Evolutionary conservation across 2,113 vertebrate species (phyloP).

Genomic region (Phalacrocorax aristotelis): DNA sequence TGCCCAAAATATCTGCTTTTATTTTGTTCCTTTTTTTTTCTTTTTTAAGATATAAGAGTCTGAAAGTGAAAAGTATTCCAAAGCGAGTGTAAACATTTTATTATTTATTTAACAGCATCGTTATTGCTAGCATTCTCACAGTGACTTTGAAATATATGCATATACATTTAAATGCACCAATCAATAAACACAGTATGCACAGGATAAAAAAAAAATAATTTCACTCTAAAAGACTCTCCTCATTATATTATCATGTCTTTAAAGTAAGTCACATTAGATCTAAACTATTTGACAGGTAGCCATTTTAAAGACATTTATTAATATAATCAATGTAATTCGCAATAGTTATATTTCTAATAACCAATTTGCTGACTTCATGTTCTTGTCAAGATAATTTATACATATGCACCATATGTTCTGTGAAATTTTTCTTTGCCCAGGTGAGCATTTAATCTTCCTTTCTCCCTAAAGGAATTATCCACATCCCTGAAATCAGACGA

Average conservation of each 20-base stretch:
- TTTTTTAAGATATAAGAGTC: background rate
- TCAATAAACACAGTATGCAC: background rate
- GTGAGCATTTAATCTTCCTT: constrained; percentile 51
- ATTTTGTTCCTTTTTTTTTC: background rate
- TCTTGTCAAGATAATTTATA: constrained; percentile 55
- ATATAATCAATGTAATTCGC: constrained; percentile 48
- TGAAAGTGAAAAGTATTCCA: background rate
- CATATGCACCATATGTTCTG: constrained; percentile 28
- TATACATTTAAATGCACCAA: background rate
- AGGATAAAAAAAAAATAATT: background rate
- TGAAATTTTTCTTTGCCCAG: constrained; percentile 42
- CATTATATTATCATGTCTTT: background rate
- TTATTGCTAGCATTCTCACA: background rate
- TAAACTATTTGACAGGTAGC: constrained; percentile 22
- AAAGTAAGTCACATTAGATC: background rate
- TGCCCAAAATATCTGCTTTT: background rate
- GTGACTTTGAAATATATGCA: background rate
- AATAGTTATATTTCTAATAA: constrained; percentile 58
- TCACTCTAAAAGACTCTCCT: background rate
- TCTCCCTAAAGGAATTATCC: constrained; percentile 35
- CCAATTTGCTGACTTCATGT: constrained; percentile 46
- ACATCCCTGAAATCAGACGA: constrained; percentile 12
- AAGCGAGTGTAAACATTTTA: background rate
- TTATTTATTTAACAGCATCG: background rate
- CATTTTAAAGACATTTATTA: constrained; percentile 29